Base-by-base conservation (phyloP, 2,797 vertebrate genomes). In the Rhincodon typus region DNA sequence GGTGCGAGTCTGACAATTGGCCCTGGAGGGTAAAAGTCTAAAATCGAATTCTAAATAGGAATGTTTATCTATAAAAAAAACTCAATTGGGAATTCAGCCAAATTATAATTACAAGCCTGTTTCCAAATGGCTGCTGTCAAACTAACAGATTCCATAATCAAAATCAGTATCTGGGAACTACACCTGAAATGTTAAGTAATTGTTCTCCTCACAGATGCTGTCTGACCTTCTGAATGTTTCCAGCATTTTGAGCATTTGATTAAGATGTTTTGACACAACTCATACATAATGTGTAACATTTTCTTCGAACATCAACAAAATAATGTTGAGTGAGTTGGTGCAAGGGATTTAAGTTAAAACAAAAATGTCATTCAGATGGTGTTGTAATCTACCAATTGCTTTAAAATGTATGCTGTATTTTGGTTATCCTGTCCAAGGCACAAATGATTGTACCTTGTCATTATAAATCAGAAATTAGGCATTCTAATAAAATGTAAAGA, bases 51-150 rank as follows among this genome's bases (percentile, higher is more conserved):
- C n/a, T 69, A 93, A 93, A 69, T 66, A 93, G 8, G n/a, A 69
- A 42, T 67, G 90, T 93, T 93, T 93, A 67, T 67, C 90, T 25
- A 21, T 93, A 19, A 87, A 96, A 84, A 82, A 82, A 66, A 96
- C 96, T 96, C 86, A 96, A 95, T 96, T 82, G 95, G 95, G 95
- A 94, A 91, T 86, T 86, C 95, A 30, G 90, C 96, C 96, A 96
- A 53, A 96, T 88, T 95, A 57, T 94, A 94, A 96, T 94, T 79
- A 96, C 94, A 95, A 57, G 90, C 62, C 38, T 69, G 53, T 95
- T 96, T 90, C 95, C n/a, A 96, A 96, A 96, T 95, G 96, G 57
- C 69, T 95, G 50, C 95, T 84, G 94, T 96, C 95, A 96, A 96
- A 77, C 95, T 57, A 82, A 50, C 90, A 94, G 88, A 94, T 82